Evolutionary conservation across 2,888 invertebrate genomes (phyloP), one percentile per base, ranked within the genome.

Genomic region (Xestia xanthographa): DNA sequence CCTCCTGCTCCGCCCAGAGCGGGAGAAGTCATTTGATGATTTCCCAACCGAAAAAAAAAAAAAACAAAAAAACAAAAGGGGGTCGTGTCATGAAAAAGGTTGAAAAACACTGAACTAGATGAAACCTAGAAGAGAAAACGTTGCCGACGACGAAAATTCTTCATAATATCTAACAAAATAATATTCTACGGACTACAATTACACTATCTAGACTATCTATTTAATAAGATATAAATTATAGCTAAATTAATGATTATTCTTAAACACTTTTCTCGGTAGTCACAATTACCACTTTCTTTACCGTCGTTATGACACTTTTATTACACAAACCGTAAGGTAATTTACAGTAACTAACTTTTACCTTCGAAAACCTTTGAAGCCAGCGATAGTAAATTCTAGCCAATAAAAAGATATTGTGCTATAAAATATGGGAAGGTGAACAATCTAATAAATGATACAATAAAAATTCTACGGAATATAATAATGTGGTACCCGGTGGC

Each of bases 371-470:
- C 63, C 81, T 86, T 83, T 83, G 72, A 81, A 74, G 56, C 14
- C 8, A 50, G 43, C 67, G 66, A 75, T 78, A 76, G 66, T 84
- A 87, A 82, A 86, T 85, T 77, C 80, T 62, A 66, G 66, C 76
- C 81, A 77, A 67, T 81, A 74, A 80, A 79, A 81, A 85, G 14
- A 67, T 50, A 70, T 67, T 79, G 62, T 66, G 66, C 43, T 69
- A 70, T 87, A 85, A 86, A 89, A 88, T 86, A 86, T 85, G 76
- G 71, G 53, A 77, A 85, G 85, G 84, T 87, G 87, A 88, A 90
- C 77, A n/a, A n/a, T 89, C 83, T 90, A 84, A 89, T 88, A 89
- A 86, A 78, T 76, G 66, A 69, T 77, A 79, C 77, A 76, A 82
- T 86, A 86, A 86, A 84, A 82, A 75, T 22, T 86, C 82, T 73